A percentile compares a stretch with the other conserved stretches of the same genome.
phyloP scores from a whole-genome alignment of 2,113 vertebrate species.

The Trogon surrucura region DNA sequence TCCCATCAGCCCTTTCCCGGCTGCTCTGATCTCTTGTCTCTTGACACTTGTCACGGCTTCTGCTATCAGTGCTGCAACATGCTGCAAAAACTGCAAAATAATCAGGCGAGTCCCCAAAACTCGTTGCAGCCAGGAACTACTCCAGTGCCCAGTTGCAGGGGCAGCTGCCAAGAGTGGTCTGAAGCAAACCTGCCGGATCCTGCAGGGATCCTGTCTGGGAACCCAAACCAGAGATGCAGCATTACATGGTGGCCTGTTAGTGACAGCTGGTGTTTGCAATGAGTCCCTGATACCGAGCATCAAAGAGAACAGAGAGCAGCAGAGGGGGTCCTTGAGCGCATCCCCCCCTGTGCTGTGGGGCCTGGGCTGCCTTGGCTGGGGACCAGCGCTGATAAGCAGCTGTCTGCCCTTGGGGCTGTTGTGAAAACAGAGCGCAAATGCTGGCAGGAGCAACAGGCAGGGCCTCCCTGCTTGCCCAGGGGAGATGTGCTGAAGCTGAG shows the following conservation, averaged over 20 bases:
- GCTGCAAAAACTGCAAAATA: not conserved
- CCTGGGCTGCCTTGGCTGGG: not conserved
- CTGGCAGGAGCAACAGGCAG: not conserved
- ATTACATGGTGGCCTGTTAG: not conserved
- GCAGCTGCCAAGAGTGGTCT: not conserved
- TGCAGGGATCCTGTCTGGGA: not conserved
- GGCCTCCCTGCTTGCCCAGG: not conserved
- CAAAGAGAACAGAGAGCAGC: not conserved
- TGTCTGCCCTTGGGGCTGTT: conserved; percentile 16
- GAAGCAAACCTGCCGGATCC: not conserved
- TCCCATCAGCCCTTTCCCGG: accelerated
- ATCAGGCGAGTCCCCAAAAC: not conserved
- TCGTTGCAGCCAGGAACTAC: not conserved
- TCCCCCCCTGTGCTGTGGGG: not conserved
- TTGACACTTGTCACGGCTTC: not conserved
- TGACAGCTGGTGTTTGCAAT: not conserved
- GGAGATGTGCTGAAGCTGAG: not conserved
- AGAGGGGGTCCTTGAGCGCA: not conserved
- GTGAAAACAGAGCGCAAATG: not conserved
- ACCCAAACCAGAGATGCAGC: not conserved
- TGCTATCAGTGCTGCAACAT: not conserved
- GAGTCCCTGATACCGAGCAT: not conserved
- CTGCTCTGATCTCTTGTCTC: not conserved
- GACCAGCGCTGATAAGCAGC: conserved; percentile 42
- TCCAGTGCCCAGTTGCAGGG: accelerated